Evolutionary conservation across 2,113 vertebrate genomes (phyloP), one percentile per base, ranked within the genome.

Genomic region (Rhegmatorhina hoffmannsi): DNA sequence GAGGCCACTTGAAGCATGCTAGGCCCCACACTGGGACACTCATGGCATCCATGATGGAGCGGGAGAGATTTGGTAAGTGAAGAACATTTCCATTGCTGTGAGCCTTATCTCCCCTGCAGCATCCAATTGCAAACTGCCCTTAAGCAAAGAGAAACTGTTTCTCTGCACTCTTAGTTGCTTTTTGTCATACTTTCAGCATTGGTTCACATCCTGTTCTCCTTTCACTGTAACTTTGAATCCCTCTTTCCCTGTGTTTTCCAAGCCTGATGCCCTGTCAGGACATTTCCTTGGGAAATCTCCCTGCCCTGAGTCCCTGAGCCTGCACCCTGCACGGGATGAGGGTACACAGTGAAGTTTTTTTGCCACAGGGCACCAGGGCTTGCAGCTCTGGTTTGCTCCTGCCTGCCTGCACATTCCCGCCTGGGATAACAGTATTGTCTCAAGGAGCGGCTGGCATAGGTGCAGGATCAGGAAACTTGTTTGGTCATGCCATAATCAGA

Each of bases 401-500:
- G 84, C 96, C 91, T 95, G 96, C 80, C 80, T 52, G 77, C 17
- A 34, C 80, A 68, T 94, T 95, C 89, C 92, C 18, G 0, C 56
- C 94, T 44, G 85, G 92, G 90, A 96, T 94, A 95, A 94, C 68
- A 96, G 84, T 96, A 95, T 97, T 97, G 95, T 97, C 87, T 96
- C 84, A 95, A 96, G 96, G 95, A 96, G 91, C 1, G 52, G 95
- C 87, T 89, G 87, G 87, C 47, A 0, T 67, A 92, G 92, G 89
- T 89, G 79, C 0, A 1, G 96, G 82, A 92, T 92, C 81, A 66
- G 87, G 68, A 62, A 80, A 95, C 95, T 87, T 97, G 97, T 96
- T 95, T 79, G 88, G 93, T 97, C 97, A 90, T 64, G 97, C 90
- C 2, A 8, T n/a, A 66, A 76, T 70, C 86, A 36, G 69, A 77